phyloP scores from a whole-genome alignment of 2,797 vertebrate species.

The Bradypus variegatus region DNA sequence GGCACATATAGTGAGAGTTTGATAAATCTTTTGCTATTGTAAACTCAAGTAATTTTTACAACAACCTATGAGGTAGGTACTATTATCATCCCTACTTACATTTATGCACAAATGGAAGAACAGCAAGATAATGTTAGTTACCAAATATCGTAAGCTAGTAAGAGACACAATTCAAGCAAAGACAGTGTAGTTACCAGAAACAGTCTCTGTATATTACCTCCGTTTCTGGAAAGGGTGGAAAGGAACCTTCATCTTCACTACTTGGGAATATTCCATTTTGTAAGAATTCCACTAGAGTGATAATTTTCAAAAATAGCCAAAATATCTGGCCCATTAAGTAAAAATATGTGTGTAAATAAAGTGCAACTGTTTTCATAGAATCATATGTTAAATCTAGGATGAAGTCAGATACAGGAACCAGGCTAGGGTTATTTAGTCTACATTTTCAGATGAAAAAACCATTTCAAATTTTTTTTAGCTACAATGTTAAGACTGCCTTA shows the following conservation, averaged over 20 bases:
- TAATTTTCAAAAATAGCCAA: background rate
- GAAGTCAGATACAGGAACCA: background rate
- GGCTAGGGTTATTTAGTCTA: background rate
- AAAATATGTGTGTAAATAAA: constrained; percentile 2
- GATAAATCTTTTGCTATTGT: background rate
- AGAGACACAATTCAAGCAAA: constrained; percentile 30
- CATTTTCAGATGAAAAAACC: background rate
- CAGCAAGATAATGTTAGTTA: background rate
- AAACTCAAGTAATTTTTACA: constrained; percentile 10
- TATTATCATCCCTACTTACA: background rate
- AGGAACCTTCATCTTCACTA: background rate
- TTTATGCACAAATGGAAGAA: background rate
- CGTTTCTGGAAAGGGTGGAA: background rate
- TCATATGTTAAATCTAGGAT: background rate
- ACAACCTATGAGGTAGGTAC: background rate
- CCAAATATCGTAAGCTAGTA: background rate
- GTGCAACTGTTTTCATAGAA: background rate
- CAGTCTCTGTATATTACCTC: background rate
- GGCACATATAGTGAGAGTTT: background rate
- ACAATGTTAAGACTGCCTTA: background rate
- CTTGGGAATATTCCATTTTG: background rate
- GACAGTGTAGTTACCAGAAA: constrained; percentile 8
- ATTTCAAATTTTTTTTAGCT: constrained; percentile 5
- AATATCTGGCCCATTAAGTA: background rate
- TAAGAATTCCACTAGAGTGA: background rate